Evolutionary conservation across 2,113 vertebrate species (phyloP).

Genomic region (Furnarius figulus): DNA sequence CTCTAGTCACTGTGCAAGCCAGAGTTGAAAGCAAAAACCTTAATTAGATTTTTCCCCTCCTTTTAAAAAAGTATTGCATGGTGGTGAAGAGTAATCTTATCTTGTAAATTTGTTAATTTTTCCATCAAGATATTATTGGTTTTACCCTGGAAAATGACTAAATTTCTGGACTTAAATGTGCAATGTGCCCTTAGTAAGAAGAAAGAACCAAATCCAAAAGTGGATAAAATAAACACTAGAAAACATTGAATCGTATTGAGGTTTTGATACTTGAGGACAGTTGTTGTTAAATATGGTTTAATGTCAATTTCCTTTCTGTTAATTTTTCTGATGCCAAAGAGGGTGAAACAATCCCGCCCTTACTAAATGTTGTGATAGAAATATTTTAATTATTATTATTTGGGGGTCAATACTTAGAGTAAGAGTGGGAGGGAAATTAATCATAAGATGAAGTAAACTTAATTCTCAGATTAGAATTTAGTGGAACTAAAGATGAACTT

Average conservation of each 20-base stretch:
- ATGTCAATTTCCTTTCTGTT: not conserved
- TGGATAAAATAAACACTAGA: not conserved
- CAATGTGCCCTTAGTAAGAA: accelerated
- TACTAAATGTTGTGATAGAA: not conserved
- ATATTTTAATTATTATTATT: not conserved
- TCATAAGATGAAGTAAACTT: not conserved
- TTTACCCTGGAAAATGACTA: not conserved
- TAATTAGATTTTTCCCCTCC: accelerated
- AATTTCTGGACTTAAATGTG: not conserved
- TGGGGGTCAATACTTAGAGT: not conserved
- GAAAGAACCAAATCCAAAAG: not conserved
- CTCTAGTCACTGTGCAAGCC: not conserved
- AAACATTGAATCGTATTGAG: not conserved
- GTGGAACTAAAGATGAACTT: not conserved
- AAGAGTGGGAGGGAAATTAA: not conserved
- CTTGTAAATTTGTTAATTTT: not conserved
- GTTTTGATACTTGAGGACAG: not conserved
- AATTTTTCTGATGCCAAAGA: not conserved
- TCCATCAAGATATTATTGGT: not conserved
- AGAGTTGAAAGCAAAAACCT: not conserved
- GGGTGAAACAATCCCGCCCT: not conserved
- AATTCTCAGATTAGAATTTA: not conserved
- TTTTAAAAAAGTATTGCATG: not conserved
- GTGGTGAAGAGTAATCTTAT: not conserved
- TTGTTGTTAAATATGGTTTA: not conserved